A percentile compares a stretch with the other conserved stretches of the same genome.
phyloP scores from a whole-genome alignment of 2,888 invertebrate genomes.

The Diplolepis rosae region DNA sequence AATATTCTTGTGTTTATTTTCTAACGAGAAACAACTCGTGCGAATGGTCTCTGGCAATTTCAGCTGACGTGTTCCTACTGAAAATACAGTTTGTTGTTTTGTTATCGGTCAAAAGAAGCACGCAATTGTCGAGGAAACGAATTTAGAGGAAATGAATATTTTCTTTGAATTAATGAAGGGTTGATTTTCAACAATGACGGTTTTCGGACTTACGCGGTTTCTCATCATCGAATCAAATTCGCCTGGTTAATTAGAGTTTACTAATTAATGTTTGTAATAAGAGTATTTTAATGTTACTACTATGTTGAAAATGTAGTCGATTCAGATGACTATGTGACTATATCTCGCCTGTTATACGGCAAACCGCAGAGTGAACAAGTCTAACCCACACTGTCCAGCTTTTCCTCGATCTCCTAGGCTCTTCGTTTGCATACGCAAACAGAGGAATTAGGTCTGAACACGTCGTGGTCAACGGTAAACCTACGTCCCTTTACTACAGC shows the following conservation, averaged over 20 bases:
- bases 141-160: conserved; percentile 45
- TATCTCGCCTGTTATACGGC: conserved; percentile 30
- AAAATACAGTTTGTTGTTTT: conserved; percentile 26
- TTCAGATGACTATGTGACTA: conserved; percentile 31
- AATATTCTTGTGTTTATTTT: neutral
- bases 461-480: conserved; percentile 44
- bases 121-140: neutral
- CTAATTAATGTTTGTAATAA: neutral
- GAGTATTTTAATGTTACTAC: neutral
- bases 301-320: neutral
- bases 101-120: conserved; percentile 14
- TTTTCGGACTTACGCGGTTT: neutral
- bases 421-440: conserved; percentile 68
- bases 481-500: neutral
- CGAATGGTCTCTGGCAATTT: conserved; percentile 7
- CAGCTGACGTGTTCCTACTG: conserved; percentile 12
- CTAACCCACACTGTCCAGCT: conserved; percentile 32
- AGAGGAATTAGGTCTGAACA: conserved; percentile 62
- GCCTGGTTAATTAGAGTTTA: neutral
- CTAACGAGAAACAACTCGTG: neutral
- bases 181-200: neutral
- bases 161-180: conserved; percentile 62
- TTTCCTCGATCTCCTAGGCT: conserved; percentile 41
- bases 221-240: neutral
- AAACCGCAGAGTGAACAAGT: conserved; percentile 29